Evolutionary conservation across 2,113 vertebrate species (phyloP).

Genomic region (Elaphurus davidianus): DNA sequence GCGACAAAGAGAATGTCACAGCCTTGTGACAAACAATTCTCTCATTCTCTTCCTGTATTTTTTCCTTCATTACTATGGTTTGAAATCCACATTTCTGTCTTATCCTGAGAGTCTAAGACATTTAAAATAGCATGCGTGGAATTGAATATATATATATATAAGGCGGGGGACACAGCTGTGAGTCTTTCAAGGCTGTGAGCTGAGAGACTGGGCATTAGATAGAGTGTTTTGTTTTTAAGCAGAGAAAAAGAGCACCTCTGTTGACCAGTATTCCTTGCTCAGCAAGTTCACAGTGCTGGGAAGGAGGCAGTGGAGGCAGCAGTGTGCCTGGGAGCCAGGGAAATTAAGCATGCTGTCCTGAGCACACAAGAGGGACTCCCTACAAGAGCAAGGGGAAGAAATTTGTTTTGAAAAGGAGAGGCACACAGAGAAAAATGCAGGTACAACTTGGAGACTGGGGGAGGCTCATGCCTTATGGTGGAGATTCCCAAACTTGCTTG

Average conservation of each 20-base stretch:
- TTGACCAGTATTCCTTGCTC: not conserved
- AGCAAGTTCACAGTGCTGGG: accelerated
- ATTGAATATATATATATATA: not conserved
- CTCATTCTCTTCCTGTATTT: not conserved
- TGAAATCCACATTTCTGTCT: not conserved
- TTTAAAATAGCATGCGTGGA: not conserved
- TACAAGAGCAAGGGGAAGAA: not conserved
- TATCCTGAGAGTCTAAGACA: not conserved
- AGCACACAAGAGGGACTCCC: not conserved
- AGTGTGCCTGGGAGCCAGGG: not conserved
- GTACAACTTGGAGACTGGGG: not conserved
- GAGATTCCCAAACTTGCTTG: not conserved
- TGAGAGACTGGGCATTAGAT: not conserved
- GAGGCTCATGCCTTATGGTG: not conserved
- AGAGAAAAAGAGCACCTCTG: not conserved
- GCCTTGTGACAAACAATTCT: not conserved
- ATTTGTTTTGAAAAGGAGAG: not conserved
- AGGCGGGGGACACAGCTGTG: not conserved
- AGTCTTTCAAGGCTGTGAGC: not conserved
- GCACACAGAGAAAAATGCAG: not conserved
- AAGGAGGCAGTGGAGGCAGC: not conserved
- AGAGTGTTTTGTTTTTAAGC: not conserved
- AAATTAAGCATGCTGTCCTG: not conserved
- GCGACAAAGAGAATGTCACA: not conserved
- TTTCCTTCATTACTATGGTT: not conserved